Conservation (phyloP, 2,888 invertebrate genomes). For the Hybos culiciformis region DNA sequence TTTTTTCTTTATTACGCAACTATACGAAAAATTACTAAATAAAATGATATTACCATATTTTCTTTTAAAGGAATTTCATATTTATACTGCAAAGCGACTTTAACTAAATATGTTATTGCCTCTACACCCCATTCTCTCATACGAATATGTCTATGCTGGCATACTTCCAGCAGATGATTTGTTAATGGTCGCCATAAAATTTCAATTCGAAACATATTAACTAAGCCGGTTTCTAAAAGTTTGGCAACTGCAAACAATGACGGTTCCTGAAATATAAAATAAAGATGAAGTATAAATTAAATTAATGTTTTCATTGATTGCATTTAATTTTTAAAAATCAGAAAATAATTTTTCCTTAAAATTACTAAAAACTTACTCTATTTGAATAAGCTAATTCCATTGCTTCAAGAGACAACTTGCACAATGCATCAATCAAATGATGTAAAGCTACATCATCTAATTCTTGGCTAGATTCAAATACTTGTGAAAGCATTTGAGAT, state of each 20-base stretch:
- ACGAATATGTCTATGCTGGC: conserved; percentile 85
- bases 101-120: conserved; percentile 86
- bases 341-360: not conserved
- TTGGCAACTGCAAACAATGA: conserved; percentile 96
- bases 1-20: not conserved
- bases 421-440: conserved; percentile 90
- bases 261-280: conserved; percentile 57
- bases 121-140: conserved; percentile 98
- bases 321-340: not conserved
- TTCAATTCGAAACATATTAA: conserved; percentile 85
- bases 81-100: conserved; percentile 77
- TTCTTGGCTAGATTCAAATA: conserved; percentile 90
- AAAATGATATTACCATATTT: conserved; percentile 52
- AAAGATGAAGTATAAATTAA: not conserved
- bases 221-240: conserved; percentile 91
- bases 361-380: conserved; percentile 46
- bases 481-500: conserved; percentile 77
- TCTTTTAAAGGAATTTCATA: conserved; percentile 70
- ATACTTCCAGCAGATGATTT: conserved; percentile 89
- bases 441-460: conserved; percentile 89
- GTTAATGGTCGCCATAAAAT: conserved; percentile 92
- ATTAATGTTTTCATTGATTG: not conserved
- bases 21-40: not conserved
- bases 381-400: conserved; percentile 95
- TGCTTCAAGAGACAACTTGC: conserved; percentile 89